A percentile compares a stretch with the other conserved stretches of the same genome.
Conservation (phyloP, 92 coral and sea anemone genomes). For the Paragorgia papillata region DNA sequence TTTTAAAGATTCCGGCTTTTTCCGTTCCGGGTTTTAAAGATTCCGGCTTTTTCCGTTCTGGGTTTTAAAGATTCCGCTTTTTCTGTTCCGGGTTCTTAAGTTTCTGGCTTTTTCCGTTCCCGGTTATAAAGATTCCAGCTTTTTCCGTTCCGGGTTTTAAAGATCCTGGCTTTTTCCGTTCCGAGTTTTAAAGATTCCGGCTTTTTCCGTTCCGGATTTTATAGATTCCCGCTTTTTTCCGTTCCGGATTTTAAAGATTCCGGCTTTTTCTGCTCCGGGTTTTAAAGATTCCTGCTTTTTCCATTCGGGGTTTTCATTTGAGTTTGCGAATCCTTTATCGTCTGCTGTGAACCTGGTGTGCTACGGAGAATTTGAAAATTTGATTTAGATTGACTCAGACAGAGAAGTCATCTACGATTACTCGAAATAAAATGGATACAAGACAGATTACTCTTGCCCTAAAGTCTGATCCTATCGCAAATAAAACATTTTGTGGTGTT, state of each 20-base stretch:
- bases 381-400: slow-evolving; percentile 25
- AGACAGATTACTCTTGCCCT: too few species aligned
- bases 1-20: neutral
- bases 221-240: slow-evolving; percentile 26
- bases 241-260: slow-evolving; percentile 11
- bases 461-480: neutral
- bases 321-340: too few species aligned
- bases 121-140: slow-evolving; percentile 9
- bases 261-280: slow-evolving; percentile 11
- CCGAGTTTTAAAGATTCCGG: neutral
- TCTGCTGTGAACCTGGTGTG: too few species aligned
- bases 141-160: neutral
- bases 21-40: slow-evolving; percentile 14
- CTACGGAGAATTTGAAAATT: neutral
- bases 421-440: too few species aligned
- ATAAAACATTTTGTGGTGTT: neutral
- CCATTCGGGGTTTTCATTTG: neutral
- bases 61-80: slow-evolving; percentile 7
- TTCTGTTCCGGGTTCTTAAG: slow-evolving; percentile 11
- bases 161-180: neutral
- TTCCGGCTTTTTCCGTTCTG: slow-evolving; percentile 14
- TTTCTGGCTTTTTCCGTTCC: slow-evolving; percentile 1
- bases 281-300: slow-evolving; percentile 10
- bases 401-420: slow-evolving; percentile 3
- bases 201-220: slow-evolving; percentile 3